Evolutionary conservation across 2,113 vertebrate genomes (phyloP), one percentile per base, ranked within the genome.

Genomic region (Empidonax traillii): DNA sequence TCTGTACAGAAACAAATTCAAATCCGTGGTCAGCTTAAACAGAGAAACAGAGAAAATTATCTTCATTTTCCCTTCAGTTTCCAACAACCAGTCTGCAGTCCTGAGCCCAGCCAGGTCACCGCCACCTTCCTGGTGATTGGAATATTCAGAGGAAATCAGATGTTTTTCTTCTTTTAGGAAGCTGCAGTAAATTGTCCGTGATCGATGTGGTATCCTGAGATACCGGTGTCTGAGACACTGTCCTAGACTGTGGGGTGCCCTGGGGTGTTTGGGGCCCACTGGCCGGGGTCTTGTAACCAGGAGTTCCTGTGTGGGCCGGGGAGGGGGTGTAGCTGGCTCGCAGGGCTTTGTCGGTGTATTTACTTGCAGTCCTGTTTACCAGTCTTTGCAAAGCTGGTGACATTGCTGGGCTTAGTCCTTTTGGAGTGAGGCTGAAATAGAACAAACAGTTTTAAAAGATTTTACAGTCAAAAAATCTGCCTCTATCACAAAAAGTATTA

Each of bases 321-420:
- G 99, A 99, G 0, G 99, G 99, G 10, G 99, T 99, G 78, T 99
- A 99, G 97, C 99, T 99, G 71, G 99, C 99, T 67, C 99, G 97
- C 53, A 99, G 97, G 4, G 99, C 99, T 95, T 99, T 99, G 97
- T 99, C 99, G 0, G 99, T 99, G 76, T 99, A 99, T 98, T 99
- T 99, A 97, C 98, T 99, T 8, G 99, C 98, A 4, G 99, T 99
- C 93, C 98, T 98, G 97, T 99, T 99, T 8, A 99, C 99, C 0
- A 99, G 98, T 58, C 98, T 98, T 92, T 99, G 99, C 72, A 99
- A 96, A 69, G 99, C 99, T 12, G 99, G 99, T 33, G 99, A 99
- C 97, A 99, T 98, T 5, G 98, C 98, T 2, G 99, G 99, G 80
- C 98, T 99, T 80, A 99, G 94, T 78, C 99, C 99, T 98, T 99